Base-by-base conservation (phyloP, 1,140 invertebrate genomes). In the Cydia fagiglandana region DNA sequence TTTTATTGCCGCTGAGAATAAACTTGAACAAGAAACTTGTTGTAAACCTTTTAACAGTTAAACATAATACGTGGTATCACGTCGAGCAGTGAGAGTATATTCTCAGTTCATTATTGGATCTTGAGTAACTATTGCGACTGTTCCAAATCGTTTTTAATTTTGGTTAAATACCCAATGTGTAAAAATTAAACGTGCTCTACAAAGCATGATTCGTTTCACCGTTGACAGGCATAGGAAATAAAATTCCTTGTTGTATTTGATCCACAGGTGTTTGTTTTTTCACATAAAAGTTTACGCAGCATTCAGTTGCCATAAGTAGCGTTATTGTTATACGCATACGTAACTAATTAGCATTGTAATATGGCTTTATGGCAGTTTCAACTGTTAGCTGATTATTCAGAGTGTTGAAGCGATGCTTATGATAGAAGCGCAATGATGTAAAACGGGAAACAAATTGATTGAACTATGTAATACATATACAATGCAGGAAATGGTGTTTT, bases 351-450 rank as follows among this genome's bases (percentile, higher is more conserved):
- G 30, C 66, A 70, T 70, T n/a, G 9, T 17, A n/a, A 38, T 70
- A 70, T 70, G 66, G 66, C 45, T 70, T 70, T 70, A 70, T 70
- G 30, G 64, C 64, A 38, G 30, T 70, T 70, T 64, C 20, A 70
- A 70, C 34, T 70, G 66, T 70, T 38, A 2, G 30, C 6, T 41
- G 9, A 70, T 70, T 70, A 70, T 70, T 41, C 66, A 45, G 34
- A 17, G 66, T 17, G 66, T 12, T 41, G 34, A 24, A 20, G 66
- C 66, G 34, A 38, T 38, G 5, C 24, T 66, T n/a, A 61, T 61
- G 56, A 61, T 61, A 13, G 56, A 61, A 68, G 30, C 6, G 66
- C 66, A 70, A 70, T 70, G 34, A 70, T 41, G 66, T 70, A 68
- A 68, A 68, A 68, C 28, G 28, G 64, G 17, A 30, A 38, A 38